These are phyloP conservation scores for Rotaria socialis DNA, from an alignment of 2,888 invertebrate species.

Conservation along the genomic window DNA sequence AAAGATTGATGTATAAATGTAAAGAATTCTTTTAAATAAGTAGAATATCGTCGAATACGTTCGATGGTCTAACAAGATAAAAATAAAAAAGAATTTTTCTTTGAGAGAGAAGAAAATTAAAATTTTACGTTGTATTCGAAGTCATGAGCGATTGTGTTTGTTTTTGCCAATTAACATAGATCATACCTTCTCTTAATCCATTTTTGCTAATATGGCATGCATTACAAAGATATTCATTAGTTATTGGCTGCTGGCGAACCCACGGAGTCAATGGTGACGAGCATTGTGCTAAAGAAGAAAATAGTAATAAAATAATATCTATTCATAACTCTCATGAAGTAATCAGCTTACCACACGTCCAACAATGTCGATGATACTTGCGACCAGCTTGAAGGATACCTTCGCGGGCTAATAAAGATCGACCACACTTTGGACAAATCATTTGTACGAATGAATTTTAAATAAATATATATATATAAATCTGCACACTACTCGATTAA, in stretches of 20 bases:
- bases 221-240: background rate
- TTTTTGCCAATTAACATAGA: background rate
- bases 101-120: background rate
- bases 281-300: background rate
- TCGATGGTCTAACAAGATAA: background rate
- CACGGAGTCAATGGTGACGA: background rate
- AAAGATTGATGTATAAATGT: too few relatives aligned
- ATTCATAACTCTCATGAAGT: background rate
- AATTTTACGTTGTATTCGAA: background rate
- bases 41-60: background rate
- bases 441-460: background rate
- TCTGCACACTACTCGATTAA: background rate
- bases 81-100: background rate
- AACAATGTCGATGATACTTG: constrained; percentile 3
- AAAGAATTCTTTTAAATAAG: background rate
- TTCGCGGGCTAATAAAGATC: background rate
- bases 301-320: background rate
- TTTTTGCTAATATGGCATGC: background rate
- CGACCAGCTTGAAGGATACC: constrained; percentile 15
- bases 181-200: background rate
- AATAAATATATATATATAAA: too few relatives aligned
- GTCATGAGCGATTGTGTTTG: background rate
- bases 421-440: background rate
- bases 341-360: background rate
- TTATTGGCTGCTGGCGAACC: background rate